Evolutionary conservation across 2,113 vertebrate species (phyloP).

Genomic region (Callipepla squamata): DNA sequence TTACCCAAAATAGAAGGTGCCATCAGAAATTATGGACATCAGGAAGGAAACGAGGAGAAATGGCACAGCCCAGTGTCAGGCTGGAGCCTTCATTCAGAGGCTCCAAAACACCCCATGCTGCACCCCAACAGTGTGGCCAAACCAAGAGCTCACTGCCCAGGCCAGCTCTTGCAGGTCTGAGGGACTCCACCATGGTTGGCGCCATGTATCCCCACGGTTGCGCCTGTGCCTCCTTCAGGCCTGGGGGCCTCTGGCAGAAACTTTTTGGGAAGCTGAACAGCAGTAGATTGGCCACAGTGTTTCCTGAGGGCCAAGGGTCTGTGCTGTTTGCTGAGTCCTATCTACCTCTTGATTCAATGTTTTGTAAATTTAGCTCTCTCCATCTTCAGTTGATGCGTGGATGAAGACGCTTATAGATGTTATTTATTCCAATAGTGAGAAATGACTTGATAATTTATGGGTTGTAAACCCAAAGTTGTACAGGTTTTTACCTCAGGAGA

Average conservation of each 20-base stretch:
- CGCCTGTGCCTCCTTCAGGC: background rate
- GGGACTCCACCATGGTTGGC: background rate
- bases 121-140: background rate
- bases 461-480: constrained; percentile 77
- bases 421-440: constrained; percentile 79
- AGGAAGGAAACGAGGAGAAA: background rate
- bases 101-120: background rate
- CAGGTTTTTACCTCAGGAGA: constrained; percentile 74
- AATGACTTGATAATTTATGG: constrained; percentile 82
- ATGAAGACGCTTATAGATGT: constrained; percentile 58
- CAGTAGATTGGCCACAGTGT: constrained; percentile 56
- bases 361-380: constrained; percentile 80
- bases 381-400: constrained; percentile 77
- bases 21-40: background rate
- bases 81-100: background rate
- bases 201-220: background rate
- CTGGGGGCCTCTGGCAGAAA: background rate
- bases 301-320: constrained; percentile 35
- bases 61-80: background rate
- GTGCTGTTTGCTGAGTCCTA: constrained; percentile 71
- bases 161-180: background rate
- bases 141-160: background rate
- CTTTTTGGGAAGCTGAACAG: constrained; percentile 59
- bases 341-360: constrained; percentile 75
- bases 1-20: background rate